A percentile compares a stretch with the other conserved stretches of the same genome.
These are phyloP conservation scores for Leucozona laternaria DNA, from an alignment of 2,888 invertebrate species.

Conservation along the genomic window DNA sequence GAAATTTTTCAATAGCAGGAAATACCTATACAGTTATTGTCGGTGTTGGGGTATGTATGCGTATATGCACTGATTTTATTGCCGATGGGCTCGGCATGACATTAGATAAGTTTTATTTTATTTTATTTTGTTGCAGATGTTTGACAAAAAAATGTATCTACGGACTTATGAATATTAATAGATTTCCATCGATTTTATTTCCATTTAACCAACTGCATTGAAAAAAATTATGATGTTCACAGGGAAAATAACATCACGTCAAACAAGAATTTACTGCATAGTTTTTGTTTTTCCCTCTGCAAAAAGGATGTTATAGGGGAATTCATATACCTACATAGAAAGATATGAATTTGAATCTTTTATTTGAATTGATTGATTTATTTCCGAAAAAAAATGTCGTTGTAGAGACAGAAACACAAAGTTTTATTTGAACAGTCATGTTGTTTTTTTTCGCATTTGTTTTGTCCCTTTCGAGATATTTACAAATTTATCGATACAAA, in stretches of 20 bases:
- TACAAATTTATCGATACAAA: too few relatives aligned
- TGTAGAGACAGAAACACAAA: background rate
- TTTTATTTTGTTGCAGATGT: background rate
- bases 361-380: slow-evolving; percentile 3
- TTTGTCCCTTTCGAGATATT: too few relatives aligned
- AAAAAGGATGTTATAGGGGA: background rate
- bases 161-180: slow-evolving; percentile 33
- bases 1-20: slow-evolving; percentile 50
- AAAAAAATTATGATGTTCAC: background rate
- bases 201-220: slow-evolving; percentile 1
- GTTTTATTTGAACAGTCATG: too few relatives aligned
- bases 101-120: slow-evolving; percentile 19
- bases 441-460: too few relatives aligned
- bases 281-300: background rate
- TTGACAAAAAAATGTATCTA: background rate
- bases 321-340: background rate
- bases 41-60: background rate
- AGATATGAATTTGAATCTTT: background rate
- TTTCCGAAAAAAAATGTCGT: background rate
- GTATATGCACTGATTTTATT: slow-evolving; percentile 27
- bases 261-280: slow-evolving; percentile 19
- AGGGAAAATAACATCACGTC: slow-evolving; percentile 10
- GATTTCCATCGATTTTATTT: slow-evolving; percentile 34
- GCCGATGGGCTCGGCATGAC: slow-evolving; percentile 20
- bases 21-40: background rate